A percentile compares a stretch with the other conserved stretches of the same genome.
Evolutionary conservation across 2,797 vertebrate genomes (phyloP).

Genomic region (Ptychobarbus kaznakovi): DNA sequence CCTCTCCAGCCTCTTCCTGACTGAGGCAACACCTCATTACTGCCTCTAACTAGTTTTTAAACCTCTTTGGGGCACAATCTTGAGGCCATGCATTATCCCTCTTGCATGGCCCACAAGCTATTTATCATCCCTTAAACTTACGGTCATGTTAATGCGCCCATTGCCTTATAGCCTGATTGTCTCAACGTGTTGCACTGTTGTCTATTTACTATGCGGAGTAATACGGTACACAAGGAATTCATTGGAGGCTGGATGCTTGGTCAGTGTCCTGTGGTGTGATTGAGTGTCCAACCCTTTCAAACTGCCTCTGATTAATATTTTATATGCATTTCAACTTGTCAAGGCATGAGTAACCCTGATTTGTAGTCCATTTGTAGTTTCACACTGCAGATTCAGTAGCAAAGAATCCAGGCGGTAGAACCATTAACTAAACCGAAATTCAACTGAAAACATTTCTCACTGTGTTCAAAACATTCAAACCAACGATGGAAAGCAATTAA

Average conservation of each 20-base stretch:
- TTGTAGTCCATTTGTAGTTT: constrained; percentile 3
- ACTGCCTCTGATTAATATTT: constrained; percentile 55
- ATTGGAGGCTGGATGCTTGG: constrained; percentile 27
- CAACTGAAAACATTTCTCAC: too few species aligned
- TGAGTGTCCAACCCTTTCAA: constrained; percentile 24
- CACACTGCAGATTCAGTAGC: too few species aligned
- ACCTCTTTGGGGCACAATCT: constrained; percentile 1
- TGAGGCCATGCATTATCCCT: constrained; percentile 33
- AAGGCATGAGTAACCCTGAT: constrained; percentile 48
- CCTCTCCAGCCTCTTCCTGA: background rate
- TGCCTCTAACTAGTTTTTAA: constrained; percentile 24
- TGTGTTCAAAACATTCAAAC: too few species aligned
- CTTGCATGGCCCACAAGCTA: constrained; percentile 6
- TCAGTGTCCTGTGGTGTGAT: constrained; percentile 34
- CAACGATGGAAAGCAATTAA: too few species aligned
- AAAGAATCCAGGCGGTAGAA: too few species aligned
- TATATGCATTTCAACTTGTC: constrained; percentile 36
- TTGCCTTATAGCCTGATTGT: constrained; percentile 38
- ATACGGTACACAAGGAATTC: constrained; percentile 25
- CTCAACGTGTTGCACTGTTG: background rate
- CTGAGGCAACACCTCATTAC: constrained; percentile 18
- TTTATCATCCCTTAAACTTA: constrained; percentile 44
- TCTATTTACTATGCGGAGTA: constrained; percentile 40
- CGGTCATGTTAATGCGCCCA: constrained; percentile 27
- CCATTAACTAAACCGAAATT: too few species aligned